Evolutionary conservation across 1,140 invertebrate genomes (phyloP).

Genomic region (Hylaeus anthracinus): DNA sequence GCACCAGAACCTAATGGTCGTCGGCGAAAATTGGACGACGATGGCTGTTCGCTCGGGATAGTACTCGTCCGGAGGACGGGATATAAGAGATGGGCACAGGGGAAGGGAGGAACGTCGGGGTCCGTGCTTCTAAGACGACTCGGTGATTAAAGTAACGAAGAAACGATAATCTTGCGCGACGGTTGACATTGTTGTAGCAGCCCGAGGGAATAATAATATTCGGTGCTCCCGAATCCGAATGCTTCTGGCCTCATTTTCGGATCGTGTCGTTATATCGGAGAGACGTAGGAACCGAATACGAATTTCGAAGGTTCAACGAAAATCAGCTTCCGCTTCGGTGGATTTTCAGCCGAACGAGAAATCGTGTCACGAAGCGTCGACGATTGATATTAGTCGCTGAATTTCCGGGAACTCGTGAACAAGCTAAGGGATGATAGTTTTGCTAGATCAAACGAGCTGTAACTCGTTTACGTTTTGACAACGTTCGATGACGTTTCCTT

Average conservation of each 20-base stretch:
- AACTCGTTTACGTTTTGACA: too few species aligned
- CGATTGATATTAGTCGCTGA: too few species aligned
- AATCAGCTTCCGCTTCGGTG: conserved; percentile 2
- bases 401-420: too few species aligned
- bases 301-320: background rate
- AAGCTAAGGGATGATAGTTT: too few species aligned
- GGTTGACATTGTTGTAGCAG: background rate
- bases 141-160: conserved; percentile 62
- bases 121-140: conserved; percentile 48
- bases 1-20: conserved; percentile 54
- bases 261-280: background rate
- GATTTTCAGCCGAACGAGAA: background rate
- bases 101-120: background rate
- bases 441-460: too few species aligned
- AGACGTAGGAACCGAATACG: background rate
- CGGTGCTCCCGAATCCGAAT: background rate
- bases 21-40: conserved; percentile 60
- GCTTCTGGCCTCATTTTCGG: too few species aligned
- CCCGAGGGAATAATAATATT: conserved; percentile 13
- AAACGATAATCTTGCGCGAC: conserved; percentile 22
- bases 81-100: background rate
- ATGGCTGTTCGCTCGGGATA: conserved; percentile 49
- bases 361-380: too few species aligned
- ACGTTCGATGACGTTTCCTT: too few species aligned
- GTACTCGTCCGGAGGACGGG: background rate